A percentile compares a stretch with the other conserved stretches of the same genome.
phyloP scores from a whole-genome alignment of 2,888 invertebrate species.

The Eumacrocentrus americanus region DNA sequence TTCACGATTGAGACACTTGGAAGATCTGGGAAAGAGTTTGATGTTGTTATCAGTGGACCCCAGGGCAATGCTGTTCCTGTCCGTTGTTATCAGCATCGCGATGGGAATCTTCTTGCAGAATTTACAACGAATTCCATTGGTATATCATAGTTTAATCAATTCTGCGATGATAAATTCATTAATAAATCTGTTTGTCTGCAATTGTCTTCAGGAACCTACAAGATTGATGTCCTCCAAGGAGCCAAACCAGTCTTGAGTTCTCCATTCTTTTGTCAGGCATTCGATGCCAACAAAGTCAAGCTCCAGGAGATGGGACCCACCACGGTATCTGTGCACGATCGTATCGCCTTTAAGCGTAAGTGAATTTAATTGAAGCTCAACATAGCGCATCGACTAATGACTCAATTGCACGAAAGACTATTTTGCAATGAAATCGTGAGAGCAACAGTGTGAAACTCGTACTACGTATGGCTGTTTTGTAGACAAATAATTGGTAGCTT shows the following conservation, averaged over 20 bases:
- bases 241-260: conserved; percentile 91
- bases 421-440: neutral
- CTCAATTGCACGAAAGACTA: conserved; percentile 7
- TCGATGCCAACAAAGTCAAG: conserved; percentile 83
- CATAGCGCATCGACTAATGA: conserved; percentile 1
- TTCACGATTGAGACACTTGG: conserved; percentile 90
- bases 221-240: conserved; percentile 85
- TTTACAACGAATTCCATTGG: conserved; percentile 82
- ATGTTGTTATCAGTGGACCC: conserved; percentile 86
- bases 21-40: conserved; percentile 84
- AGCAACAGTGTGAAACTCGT: neutral
- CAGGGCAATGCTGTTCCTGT: conserved; percentile 84
- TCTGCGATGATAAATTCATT: neutral
- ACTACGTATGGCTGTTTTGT: neutral
- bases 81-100: conserved; percentile 93
- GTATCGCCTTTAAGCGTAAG: conserved; percentile 80
- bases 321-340: conserved; percentile 81
- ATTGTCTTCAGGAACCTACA: conserved; percentile 51
- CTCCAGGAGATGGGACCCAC: conserved; percentile 78
- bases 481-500: neutral
- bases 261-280: conserved; percentile 92
- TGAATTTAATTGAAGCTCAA: conserved; percentile 27
- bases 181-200: conserved; percentile 15
- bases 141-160: conserved; percentile 48
- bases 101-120: conserved; percentile 93